A percentile compares a stretch with the other conserved stretches of the same genome.
Evolutionary conservation across 2,888 invertebrate species (phyloP).

Genomic region (Troilus luridus): DNA sequence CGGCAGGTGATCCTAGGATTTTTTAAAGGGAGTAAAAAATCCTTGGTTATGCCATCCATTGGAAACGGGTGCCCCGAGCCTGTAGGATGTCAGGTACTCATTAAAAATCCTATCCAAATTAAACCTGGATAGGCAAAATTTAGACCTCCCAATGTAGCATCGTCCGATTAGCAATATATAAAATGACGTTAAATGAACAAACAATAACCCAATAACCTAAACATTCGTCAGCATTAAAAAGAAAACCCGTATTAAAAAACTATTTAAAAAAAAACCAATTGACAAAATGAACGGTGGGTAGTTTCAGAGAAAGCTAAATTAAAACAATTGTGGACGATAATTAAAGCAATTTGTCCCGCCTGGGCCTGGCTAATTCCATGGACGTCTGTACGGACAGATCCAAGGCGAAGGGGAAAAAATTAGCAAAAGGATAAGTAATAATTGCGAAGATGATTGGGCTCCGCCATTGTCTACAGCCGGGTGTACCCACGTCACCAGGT

Average conservation of each 20-base stretch:
- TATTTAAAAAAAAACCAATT: neutral
- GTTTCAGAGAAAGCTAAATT: slow-evolving; percentile 5
- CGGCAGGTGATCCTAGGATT: no score
- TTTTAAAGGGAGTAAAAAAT: no score
- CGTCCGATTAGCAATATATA: no score
- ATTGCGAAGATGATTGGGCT: neutral
- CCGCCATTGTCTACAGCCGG: neutral
- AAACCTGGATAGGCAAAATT: no score
- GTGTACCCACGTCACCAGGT: neutral
- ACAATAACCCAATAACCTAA: no score
- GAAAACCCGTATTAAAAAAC: neutral
- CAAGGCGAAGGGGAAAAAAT: neutral
- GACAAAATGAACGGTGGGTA: neutral
- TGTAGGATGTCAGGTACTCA: no score
- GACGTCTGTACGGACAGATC: neutral
- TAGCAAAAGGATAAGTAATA: neutral
- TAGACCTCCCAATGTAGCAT: no score
- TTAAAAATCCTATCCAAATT: no score
- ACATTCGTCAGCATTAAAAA: neutral
- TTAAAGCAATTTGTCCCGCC: neutral
- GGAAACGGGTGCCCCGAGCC: no score
- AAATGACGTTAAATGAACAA: neutral
- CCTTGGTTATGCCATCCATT: no score
- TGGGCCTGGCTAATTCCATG: neutral
- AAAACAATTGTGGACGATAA: neutral